These are phyloP conservation scores for Metacarcinus magister DNA, from an alignment of 2,888 invertebrate genomes.

Conservation along the genomic window DNA sequence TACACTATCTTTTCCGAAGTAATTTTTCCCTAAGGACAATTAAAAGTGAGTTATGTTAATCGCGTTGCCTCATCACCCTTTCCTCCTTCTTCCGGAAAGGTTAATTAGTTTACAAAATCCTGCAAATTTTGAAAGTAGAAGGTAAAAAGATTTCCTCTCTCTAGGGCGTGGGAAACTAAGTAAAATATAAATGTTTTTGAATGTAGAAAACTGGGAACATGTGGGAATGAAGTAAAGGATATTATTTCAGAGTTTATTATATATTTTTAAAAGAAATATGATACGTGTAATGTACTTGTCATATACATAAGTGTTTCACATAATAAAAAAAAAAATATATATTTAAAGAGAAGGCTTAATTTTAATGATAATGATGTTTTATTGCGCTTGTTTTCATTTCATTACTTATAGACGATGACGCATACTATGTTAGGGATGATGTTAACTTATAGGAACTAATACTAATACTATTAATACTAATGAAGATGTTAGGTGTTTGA, in stretches of 20 bases:
- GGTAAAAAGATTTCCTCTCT: background rate
- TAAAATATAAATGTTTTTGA: background rate
- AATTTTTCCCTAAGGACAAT: background rate
- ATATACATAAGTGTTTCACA: background rate
- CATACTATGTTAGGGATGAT: too few relatives aligned
- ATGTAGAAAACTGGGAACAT: background rate
- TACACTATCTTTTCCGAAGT: background rate
- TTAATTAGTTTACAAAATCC: background rate
- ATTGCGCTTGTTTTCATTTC: background rate
- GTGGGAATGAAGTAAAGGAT: background rate
- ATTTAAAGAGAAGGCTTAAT: background rate
- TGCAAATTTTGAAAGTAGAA: background rate
- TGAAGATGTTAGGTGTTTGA: too few relatives aligned
- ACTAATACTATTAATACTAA: too few relatives aligned
- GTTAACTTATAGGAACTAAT: too few relatives aligned
- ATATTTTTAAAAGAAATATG: background rate
- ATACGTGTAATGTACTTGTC: background rate
- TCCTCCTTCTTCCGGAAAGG: background rate
- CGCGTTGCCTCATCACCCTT: background rate
- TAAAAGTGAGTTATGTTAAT: slow-evolving; percentile 13
- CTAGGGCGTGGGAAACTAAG: background rate
- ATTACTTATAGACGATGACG: too few relatives aligned
- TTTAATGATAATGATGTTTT: background rate
- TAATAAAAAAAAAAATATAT: background rate
- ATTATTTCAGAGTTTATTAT: background rate